Base-by-base conservation (phyloP, 2,797 vertebrate genomes). In the Catamblyrhynchus diadema region DNA sequence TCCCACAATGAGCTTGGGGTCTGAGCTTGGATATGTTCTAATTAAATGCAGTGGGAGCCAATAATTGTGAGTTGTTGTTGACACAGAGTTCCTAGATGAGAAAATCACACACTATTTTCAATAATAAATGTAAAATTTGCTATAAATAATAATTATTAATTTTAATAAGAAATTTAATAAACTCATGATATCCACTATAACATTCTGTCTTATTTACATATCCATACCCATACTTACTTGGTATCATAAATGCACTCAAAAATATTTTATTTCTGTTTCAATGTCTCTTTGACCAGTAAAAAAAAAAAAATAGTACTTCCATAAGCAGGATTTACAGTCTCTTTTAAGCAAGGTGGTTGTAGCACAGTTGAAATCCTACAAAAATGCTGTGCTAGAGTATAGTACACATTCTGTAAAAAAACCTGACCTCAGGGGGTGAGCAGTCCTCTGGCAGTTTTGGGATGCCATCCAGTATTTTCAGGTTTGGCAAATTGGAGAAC, bases 401-500 rank as follows among this genome's bases (percentile, higher is more conserved):
- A 94, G 97, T 97, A 95, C 99, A 99, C 80, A 97, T 97, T 95
- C 98, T 98, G 96, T 98, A 98, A 93, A 97, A 95, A 87, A 95
- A 72, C 39, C 93, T 98, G 65, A 84, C 96, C 27, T 97, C 97
- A 86, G 93, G 93, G 82, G 97, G 96, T 75, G 97, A 95, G 51
- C 91, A 98, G 95, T 99, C 99, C 97, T 99, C 98, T 98, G 98
- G 98, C 96, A 99, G 96, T 88, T 98, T 99, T 45, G 98, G 98
- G 94, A 99, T 98, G 47, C 99, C 99, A 95, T 99, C 99, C 97
- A 99, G 97, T 74, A 97, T 96, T 97, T 99, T 98, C 81, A 99
- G 98, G 92, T 99, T 99, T 99, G 99, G 99, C 99, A 99, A 98
- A 97, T 96, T 98, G 96, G 98, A 98, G 97, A 99, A 99, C 35